phyloP scores from a whole-genome alignment of 2,113 vertebrate species.

The Malurus cyaneus region DNA sequence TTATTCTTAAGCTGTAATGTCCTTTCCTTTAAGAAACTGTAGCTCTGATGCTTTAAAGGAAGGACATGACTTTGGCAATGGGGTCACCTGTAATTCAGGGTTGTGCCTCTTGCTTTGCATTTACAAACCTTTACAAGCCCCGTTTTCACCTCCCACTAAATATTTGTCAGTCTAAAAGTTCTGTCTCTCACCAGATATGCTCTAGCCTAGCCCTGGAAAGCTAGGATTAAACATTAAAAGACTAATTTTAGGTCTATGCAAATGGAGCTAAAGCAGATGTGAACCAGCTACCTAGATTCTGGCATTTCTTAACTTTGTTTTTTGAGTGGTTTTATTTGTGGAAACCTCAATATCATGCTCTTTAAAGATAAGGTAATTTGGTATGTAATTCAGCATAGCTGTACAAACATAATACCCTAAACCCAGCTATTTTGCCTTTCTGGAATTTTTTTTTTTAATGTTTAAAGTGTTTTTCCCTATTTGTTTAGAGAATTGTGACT shows the following conservation, averaged over 20 bases:
- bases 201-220: background rate
- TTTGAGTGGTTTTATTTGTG: background rate
- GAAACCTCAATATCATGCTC: background rate
- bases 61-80: background rate
- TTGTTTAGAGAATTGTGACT: background rate
- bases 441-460: background rate
- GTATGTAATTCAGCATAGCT: background rate
- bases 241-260: background rate
- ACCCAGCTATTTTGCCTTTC: background rate
- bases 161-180: background rate
- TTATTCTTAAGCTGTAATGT: background rate
- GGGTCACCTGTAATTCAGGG: background rate
- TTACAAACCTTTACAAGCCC: background rate
- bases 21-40: background rate
- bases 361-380: background rate
- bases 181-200: background rate
- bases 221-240: background rate
- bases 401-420: background rate
- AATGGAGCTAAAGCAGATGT: background rate
- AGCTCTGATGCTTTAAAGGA: background rate
- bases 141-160: background rate
- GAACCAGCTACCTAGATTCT: background rate
- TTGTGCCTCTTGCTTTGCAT: background rate
- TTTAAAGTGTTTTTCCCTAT: background rate
- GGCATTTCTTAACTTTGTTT: background rate